These are phyloP conservation scores for Pygoscelis antarcticus DNA, from an alignment of 2,113 vertebrate species.

Conservation along the genomic window DNA sequence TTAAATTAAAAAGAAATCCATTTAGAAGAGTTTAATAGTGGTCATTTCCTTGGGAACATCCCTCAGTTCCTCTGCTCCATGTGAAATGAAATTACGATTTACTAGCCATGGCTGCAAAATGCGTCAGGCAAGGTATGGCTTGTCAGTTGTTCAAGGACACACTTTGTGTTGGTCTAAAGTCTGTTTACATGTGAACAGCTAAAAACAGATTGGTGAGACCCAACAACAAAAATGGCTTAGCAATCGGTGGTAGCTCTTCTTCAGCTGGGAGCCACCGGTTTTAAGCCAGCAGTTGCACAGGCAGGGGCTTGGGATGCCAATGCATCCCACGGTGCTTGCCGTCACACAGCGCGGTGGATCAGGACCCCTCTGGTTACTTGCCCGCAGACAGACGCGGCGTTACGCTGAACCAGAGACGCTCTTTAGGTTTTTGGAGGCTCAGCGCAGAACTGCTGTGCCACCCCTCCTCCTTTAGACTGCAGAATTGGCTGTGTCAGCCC, in stretches of 20 bases:
- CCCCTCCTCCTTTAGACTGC: not conserved
- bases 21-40: not conserved
- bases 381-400: accelerated
- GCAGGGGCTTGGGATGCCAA: not conserved
- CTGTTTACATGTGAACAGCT: not conserved
- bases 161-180: not conserved
- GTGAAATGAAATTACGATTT: not conserved
- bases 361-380: accelerated
- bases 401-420: not conserved
- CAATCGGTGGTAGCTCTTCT: not conserved
- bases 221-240: not conserved
- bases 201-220: not conserved
- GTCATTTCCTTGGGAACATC: not conserved
- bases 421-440: not conserved
- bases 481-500: not conserved
- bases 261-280: not conserved
- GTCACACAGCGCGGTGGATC: accelerated
- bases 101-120: not conserved
- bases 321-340: accelerated
- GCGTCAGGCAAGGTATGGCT: not conserved
- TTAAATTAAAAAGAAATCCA: not conserved
- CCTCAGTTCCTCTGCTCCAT: not conserved
- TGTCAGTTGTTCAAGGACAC: not conserved
- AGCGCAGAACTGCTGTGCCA: not conserved
- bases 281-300: not conserved